Evolutionary conservation across 2,797 vertebrate genomes (phyloP), one percentile per base, ranked within the genome.

Genomic region (Enteromius unitaeniatus): DNA sequence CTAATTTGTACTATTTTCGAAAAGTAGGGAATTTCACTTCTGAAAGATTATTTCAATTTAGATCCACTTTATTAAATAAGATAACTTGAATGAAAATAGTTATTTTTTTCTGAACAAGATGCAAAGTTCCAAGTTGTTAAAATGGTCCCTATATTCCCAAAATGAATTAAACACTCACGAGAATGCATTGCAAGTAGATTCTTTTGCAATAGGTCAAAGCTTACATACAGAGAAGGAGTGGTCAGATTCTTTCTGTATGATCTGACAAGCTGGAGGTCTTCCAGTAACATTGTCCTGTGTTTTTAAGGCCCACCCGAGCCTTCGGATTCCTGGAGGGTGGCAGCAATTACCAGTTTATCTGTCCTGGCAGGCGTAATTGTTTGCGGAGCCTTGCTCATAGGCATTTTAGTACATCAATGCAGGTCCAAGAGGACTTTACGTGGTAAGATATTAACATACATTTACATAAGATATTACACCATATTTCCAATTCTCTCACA

Each of bases 301-400:
- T 83, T 78, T 78, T 86, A 85, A 89, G 89, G 89, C 79, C 85
- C 89, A 77, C 79, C 78, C 40, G 65, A 85, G 55, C 74, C n/a
- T n/a, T 92, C 90, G 3, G 91, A 93, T 85, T 86, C 92, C 83
- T 96, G 95, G 95, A 94, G 93, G 68, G 87, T 95, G 69, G 94
- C 94, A 1, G 95, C 95, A 76, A 96, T 96, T 85, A 94, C 94
- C 82, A 96, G 95, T 83, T 94, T 95, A 89, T 95, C 95, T 0
- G 94, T 95, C 85, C 92, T 96, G 84, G 94, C 93, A 6, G 90
- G 94, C 0, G 92, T 96, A 75, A 88, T 96, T 84, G 90, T 96
- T 15, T 88, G 93, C 0, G 94, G 94, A 0, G 94, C 92, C 2
- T 79, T 95, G 85, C 90, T 96, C 19, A 94, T 95, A 40, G 94